Evolutionary conservation across 2,888 invertebrate genomes (phyloP).

Genomic region (Drosophila subsilvestris): DNA sequence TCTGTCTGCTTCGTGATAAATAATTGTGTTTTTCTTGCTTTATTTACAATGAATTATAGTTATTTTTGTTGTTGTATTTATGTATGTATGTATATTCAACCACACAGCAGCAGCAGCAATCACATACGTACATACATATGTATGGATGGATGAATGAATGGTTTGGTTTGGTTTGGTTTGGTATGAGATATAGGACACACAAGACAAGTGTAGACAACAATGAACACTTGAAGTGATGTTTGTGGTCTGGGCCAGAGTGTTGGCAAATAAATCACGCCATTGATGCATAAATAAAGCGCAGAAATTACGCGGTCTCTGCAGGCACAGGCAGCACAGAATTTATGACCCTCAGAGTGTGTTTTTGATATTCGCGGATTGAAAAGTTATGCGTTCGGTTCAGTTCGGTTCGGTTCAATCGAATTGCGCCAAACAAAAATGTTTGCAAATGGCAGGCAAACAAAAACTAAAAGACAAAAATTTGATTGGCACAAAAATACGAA

Average conservation of each 20-base stretch:
- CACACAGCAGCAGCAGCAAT: constrained; percentile 27
- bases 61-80: constrained; percentile 49
- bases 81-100: background rate
- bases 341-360: constrained; percentile 54
- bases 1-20: constrained; percentile 61
- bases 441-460: constrained; percentile 42
- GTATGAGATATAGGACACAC: constrained; percentile 15
- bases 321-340: constrained; percentile 47
- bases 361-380: constrained; percentile 66
- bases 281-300: constrained; percentile 67
- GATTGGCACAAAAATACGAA: background rate
- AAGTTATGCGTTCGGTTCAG: constrained; percentile 40
- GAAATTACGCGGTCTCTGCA: constrained; percentile 65
- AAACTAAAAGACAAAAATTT: constrained; percentile 7
- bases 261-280: constrained; percentile 67
- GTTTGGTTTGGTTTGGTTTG: background rate
- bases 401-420: constrained; percentile 63
- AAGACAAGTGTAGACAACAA: constrained; percentile 61
- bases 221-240: constrained; percentile 66
- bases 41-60: constrained; percentile 72
- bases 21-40: constrained; percentile 68
- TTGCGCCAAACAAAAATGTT: constrained; percentile 47
- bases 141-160: constrained; percentile 8
- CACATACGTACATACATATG: constrained; percentile 20
- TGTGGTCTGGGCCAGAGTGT: constrained; percentile 56